These are phyloP conservation scores for Portevinia maculata DNA, from an alignment of 2,888 invertebrate genomes.

Conservation along the genomic window DNA sequence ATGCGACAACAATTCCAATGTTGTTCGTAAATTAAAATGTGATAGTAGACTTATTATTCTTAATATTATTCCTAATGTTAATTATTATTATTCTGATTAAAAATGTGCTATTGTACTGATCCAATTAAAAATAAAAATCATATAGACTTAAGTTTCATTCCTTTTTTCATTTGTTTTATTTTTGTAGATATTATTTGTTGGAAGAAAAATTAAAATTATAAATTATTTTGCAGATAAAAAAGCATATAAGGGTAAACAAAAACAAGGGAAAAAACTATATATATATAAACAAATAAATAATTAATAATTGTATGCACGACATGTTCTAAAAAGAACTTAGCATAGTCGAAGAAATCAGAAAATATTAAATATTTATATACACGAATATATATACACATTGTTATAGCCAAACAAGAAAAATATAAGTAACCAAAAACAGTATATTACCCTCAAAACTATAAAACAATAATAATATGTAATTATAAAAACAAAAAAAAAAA, in stretches of 20 bases:
- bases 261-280: constrained; percentile 43
- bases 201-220: not conserved
- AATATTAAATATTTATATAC: constrained; percentile 52
- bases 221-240: constrained; percentile 7
- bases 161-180: not conserved
- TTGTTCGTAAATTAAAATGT: constrained; percentile 78
- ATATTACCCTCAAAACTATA: constrained; percentile 24
- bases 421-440: constrained; percentile 30
- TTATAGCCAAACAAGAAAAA: constrained; percentile 48
- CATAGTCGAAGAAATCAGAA: constrained; percentile 13
- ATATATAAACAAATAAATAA: not conserved
- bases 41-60: constrained; percentile 78
- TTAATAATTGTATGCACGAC: constrained; percentile 23
- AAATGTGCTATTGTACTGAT: not conserved
- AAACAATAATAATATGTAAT: constrained; percentile 12
- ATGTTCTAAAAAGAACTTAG: constrained; percentile 9
- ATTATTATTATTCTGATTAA: constrained; percentile 42
- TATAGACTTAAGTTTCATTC: not conserved
- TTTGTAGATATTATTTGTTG: not conserved
- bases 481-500: constrained; percentile 12
- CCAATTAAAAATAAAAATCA: not conserved
- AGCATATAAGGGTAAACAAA: constrained; percentile 27
- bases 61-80: constrained; percentile 53
- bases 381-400: constrained; percentile 47
- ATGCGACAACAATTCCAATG: constrained; percentile 36